Base-by-base conservation (phyloP, 2,888 invertebrate genomes). In the Ichneumoninae sp. region DNA sequence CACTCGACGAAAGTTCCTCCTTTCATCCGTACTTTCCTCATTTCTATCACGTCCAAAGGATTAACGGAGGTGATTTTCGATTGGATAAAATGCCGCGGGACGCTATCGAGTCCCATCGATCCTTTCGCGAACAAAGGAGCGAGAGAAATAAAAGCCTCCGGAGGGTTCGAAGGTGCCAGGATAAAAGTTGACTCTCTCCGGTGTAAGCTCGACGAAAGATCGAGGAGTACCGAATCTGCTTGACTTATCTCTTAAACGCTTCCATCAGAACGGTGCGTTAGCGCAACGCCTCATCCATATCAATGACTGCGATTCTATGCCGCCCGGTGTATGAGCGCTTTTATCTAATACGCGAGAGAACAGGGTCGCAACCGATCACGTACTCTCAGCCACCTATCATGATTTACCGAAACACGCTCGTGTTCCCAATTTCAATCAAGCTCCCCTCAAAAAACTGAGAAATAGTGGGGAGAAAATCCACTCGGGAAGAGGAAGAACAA, bases 171-270 rank as follows among this genome's bases (percentile, higher is more conserved):
- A 76, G 8, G 75, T 60, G 77, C 50, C 73, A 65, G 44, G 60
- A 36, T 33, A 71, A 80, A 80, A 74, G 73, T 74, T 54, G 69
- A 57, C 22, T 60, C 54, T 65, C 30, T 26, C 19, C 60, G 16
- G 22, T 57, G 71, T 50, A 81, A 52, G 10, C 54, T 71, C 80
- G 80, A 73, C 47, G 73, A 73, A 83, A 85, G 83, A 85, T 81
- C 82, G 79, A 81, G 78, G 76, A 77, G 77, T 81, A 50, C 73
- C 80, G 86, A 88, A 89, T 89, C 87, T 89, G 87, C 85, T 87
- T 89, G 86, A 87, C 87, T 90, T 89, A 89, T 89, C 88, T 89
- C 85, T 87, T 86, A 87, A 88, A 86, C 85, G 86, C 66, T 60
- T 70, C 85, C 71, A 63, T 60, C 78, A 74, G 83, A 80, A 86